Evolutionary conservation across 2,797 vertebrate genomes (phyloP).

Genomic region (Vireo griseus): DNA sequence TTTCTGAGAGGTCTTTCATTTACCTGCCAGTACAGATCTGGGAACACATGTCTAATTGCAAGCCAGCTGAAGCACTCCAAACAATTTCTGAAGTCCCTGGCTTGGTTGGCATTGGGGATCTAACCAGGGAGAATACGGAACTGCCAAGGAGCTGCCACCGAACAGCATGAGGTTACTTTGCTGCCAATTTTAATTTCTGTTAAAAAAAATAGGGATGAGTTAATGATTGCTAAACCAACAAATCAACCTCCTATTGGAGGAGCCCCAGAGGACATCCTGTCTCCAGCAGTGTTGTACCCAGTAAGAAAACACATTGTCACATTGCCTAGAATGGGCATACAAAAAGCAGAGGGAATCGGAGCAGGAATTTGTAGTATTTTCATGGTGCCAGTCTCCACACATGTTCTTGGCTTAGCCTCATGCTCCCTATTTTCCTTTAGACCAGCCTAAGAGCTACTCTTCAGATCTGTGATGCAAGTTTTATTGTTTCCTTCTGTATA

Average conservation of each 20-base stretch:
- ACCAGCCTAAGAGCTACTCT: neutral
- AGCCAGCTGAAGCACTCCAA: neutral
- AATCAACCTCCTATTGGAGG: conserved; percentile 50
- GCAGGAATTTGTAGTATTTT: conserved; percentile 20
- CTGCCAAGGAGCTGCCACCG: conserved; percentile 28
- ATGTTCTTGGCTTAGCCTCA: conserved; percentile 4
- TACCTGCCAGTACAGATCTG: conserved; percentile 1
- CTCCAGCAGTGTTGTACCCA: conserved; percentile 40
- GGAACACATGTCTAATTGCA: neutral
- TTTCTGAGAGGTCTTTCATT: neutral
- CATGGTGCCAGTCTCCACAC: conserved; percentile 24
- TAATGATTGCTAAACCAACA: conserved; percentile 62
- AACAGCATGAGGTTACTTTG: conserved; percentile 26
- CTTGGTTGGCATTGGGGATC: neutral
- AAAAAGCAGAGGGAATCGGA: neutral
- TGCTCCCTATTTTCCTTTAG: conserved; percentile 8
- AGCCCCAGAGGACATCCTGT: conserved; percentile 42
- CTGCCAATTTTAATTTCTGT: neutral
- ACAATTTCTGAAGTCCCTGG: neutral
- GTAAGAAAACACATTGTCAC: conserved; percentile 51
- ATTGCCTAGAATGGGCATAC: neutral
- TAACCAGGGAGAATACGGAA: neutral
- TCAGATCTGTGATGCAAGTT: conserved; percentile 33
- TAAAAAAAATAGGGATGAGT: conserved; percentile 8
- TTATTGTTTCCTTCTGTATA: conserved; percentile 58